Base-by-base conservation (phyloP, 92 coral and sea anemone genomes). In the Bergia puertoricense region DNA sequence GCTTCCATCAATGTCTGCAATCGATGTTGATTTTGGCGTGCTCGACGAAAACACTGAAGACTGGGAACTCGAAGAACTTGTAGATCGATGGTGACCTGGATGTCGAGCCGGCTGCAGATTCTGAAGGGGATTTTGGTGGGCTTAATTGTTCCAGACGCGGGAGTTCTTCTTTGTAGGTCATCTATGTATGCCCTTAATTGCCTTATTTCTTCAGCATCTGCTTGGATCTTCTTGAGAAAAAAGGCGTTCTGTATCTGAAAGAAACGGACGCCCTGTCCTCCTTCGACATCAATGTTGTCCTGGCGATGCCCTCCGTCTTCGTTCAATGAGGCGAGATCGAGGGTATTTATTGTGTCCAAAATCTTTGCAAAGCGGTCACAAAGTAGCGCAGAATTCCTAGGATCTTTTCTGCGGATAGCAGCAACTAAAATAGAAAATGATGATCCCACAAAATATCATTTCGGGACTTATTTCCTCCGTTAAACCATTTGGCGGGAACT, bases 51-150 rank as follows among this genome's bases (percentile, higher is more conserved):
- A 45, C 50, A 2, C 50, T 45, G 50, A 45, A 45, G 50, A 45
- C 50, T n/a, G 7, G 50, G 50, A 4, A 45, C 50, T 45, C 50
- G 7, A 45, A 45, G 50, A 45, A 45, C 50, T 45, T 45, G 50
- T 45, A 45, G 50, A 45, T n/a, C 50, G 7, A 45, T 2, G 50
- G 50, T 45, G 50, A 67, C n/a, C 38, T 67, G 73, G 6, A 67
- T 67, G 73, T 67, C 73, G 38, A 67, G 73, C 73, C 73, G 23
- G 30, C 73, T 67, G 73, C 73, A 67, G 73, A 67, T 67, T 67
- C 73, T 67, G 73, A 67, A 67, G 73, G 36, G 73, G 73, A 67
- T 67, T 67, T 67, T 20, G 73, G 36, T 8, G 4, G 73, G 73
- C 73, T 67, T 67, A n/a, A n/a, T n/a, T n/a, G 73, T 67, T 67